These are phyloP conservation scores for Pollicipes pollicipes DNA, from an alignment of 1,140 invertebrate species.

Conservation along the genomic window DNA sequence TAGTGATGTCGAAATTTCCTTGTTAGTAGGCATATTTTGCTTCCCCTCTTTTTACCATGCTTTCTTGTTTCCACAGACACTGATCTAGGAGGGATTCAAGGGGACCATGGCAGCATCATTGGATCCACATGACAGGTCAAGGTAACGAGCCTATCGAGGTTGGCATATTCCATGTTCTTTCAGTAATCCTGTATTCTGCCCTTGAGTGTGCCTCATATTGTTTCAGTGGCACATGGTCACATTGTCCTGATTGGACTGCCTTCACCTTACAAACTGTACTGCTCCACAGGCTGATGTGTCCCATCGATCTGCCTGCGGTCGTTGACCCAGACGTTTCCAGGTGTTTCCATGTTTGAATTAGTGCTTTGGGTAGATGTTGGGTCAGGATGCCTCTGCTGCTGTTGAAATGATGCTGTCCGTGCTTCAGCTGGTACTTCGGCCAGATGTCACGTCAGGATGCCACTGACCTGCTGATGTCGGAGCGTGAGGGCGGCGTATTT, in stretches of 20 bases:
- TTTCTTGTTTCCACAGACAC: not conserved
- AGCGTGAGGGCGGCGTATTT: conserved; percentile 82
- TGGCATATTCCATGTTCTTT: not conserved
- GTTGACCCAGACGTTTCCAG: no score
- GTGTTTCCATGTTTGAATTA: no score
- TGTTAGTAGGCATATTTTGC: not conserved
- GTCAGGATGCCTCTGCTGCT: not conserved
- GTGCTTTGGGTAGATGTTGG: not conserved
- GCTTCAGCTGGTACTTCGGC: conserved; percentile 93
- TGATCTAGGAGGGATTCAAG: not conserved
- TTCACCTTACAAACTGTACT: not conserved
- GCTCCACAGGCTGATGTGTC: not conserved
- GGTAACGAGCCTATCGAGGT: not conserved
- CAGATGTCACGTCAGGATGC: conserved; percentile 78
- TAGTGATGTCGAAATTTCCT: not conserved
- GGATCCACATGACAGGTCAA: not conserved
- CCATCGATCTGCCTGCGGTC: no score
- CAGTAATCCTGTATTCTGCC: not conserved
- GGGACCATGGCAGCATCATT: not conserved
- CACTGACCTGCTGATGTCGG: conserved; percentile 71
- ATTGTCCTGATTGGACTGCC: not conserved
- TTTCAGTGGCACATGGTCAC: not conserved
- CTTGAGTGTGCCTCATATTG: not conserved
- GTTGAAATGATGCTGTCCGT: not conserved
- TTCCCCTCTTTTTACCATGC: not conserved